Base-by-base conservation (phyloP, 2,888 invertebrate genomes). In the Urechis unicinctus region DNA sequence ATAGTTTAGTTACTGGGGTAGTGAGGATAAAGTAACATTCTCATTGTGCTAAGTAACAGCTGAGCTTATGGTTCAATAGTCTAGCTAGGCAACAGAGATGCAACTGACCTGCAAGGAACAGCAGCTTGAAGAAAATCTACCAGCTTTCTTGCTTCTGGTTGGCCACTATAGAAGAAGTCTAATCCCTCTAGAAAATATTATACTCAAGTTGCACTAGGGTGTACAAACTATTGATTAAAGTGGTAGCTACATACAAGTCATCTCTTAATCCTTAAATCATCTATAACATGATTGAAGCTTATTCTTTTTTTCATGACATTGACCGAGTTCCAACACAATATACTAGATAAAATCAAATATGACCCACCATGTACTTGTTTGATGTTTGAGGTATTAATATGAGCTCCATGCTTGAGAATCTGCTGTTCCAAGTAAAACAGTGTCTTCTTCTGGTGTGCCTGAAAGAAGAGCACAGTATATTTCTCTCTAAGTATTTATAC, bases 381-480 rank as follows among this genome's bases (percentile, higher is more conserved):
- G 55, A 78, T 76, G 62, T 71, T 75, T 9, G 75, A 73, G 17
- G 76, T 73, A 58, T 74, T 73, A 45, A 61, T 57, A 52, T 96
- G 96, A 0, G 92, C 94, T 68, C 87, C 90, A 73, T 96, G 91
- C 76, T 97, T 98, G 64, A 99, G 80, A 71, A 99, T 91, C 61
- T 97, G 79, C 77, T 99, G 98, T 75, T 99, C 98, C 70, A 99
- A 81, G 74, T 96, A 98, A 77, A 88, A 97, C 71, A 99, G 89
- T 0, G 97, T 97, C 79, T 96, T 97, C 74, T 94, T 92, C 78
- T 96, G 97, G 65, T 88, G 88, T 0, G 90, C 85, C 77, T 91
- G 69, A 69, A 43, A 91, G 57, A 48, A n/a, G n/a, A 48, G n/a
- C 21, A 52, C 36, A 36, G n/a, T n/a, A n/a, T n/a, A n/a, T n/a